Conservation (phyloP, 2,888 invertebrate genomes). For the Globia sparganii region DNA sequence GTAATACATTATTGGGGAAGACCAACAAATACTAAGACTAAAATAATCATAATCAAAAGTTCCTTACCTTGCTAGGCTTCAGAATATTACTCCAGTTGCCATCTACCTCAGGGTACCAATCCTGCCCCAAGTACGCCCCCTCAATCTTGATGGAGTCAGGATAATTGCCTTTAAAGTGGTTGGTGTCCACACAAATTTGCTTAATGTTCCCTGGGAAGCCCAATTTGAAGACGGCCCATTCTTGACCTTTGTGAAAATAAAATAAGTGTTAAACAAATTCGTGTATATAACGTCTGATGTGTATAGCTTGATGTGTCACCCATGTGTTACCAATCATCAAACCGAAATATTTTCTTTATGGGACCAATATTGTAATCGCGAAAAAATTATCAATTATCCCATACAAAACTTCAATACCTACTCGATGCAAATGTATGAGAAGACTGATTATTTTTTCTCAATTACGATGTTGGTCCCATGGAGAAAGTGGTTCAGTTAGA, state of each 20-base stretch:
- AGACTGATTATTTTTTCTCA: background rate
- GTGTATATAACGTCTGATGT: too few species aligned
- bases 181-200: slow-evolving; percentile 90
- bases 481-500: background rate
- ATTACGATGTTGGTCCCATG: background rate
- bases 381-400: background rate
- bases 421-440: background rate
- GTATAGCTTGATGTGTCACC: too few species aligned
- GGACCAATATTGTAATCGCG: background rate
- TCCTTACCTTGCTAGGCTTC: slow-evolving; percentile 87
- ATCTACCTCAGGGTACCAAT: slow-evolving; percentile 75
- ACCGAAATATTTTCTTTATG: background rate
- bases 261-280: slow-evolving; percentile 32
- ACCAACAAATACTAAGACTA: background rate
- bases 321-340: too few species aligned
- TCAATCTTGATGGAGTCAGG: slow-evolving; percentile 91
- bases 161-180: slow-evolving; percentile 92
- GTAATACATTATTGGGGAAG: background rate
- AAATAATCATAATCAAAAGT: slow-evolving; percentile 6
- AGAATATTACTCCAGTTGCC: slow-evolving; percentile 87
- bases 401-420: background rate
- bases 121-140: slow-evolving; percentile 80
- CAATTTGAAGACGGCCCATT: slow-evolving; percentile 91
- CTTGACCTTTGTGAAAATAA: slow-evolving; percentile 83
- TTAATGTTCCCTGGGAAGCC: slow-evolving; percentile 88